Conservation (phyloP, 2,888 invertebrate genomes). For the Halictus ligatus region DNA sequence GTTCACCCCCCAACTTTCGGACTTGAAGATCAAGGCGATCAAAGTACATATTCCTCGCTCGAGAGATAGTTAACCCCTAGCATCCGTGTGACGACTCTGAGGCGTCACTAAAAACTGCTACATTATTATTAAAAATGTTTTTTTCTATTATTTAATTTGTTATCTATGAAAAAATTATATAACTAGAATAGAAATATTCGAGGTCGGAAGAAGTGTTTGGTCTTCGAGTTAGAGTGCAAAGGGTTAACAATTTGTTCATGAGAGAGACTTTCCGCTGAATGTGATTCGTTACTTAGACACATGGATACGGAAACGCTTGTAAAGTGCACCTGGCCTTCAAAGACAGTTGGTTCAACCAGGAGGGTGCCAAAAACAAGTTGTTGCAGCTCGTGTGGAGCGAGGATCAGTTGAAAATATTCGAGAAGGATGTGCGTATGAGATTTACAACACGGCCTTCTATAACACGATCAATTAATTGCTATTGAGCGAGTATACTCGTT, state of each 20-base stretch:
- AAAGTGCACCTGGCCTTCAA: conserved; percentile 89
- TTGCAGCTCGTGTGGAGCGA: conserved; percentile 87
- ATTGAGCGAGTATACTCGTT: no score
- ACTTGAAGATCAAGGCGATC: conserved; percentile 86
- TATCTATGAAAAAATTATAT: no score
- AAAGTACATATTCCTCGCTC: conserved; percentile 70
- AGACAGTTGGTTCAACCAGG: conserved; percentile 85
- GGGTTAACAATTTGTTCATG: neutral
- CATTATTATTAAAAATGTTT: no score
- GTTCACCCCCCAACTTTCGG: conserved; percentile 87
- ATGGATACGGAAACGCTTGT: conserved; percentile 88
- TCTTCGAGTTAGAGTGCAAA: no score
- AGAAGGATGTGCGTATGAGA: conserved; percentile 44
- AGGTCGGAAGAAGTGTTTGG: neutral
- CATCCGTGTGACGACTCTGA: neutral
- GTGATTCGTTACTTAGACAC: conserved; percentile 77
- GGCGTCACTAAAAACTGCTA: no score
- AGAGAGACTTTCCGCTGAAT: neutral
- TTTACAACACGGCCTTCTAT: neutral
- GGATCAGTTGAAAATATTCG: conserved; percentile 81
- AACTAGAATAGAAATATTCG: neutral
- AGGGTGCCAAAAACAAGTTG: neutral
- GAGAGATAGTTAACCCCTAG: neutral
- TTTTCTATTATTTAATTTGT: no score
- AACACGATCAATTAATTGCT: neutral